These are phyloP conservation scores for Neotoxoptera formosana DNA, from an alignment of 1,140 invertebrate species.

Conservation along the genomic window DNA sequence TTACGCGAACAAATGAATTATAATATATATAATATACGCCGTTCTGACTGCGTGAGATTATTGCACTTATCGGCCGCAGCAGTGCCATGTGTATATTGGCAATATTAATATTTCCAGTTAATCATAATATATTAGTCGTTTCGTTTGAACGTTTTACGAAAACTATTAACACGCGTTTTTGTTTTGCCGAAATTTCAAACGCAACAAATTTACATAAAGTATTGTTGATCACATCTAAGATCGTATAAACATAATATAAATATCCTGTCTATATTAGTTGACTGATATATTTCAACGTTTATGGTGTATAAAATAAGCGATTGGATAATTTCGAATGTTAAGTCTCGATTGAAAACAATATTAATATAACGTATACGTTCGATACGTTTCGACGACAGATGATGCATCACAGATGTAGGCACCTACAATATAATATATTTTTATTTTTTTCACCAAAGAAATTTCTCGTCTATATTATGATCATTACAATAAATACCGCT, in stretches of 20 bases:
- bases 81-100: background rate
- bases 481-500: background rate
- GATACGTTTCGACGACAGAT: background rate
- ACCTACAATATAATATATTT: background rate
- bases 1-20: background rate
- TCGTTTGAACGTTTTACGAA: background rate
- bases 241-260: background rate
- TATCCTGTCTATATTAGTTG: background rate
- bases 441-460: background rate
- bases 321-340: background rate
- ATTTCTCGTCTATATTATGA: background rate
- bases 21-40: background rate
- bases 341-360: background rate
- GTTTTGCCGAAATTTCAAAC: background rate
- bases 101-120: background rate
- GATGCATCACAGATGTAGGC: background rate
- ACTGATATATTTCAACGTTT: background rate
- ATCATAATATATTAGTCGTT: background rate
- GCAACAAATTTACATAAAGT: background rate
- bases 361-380: background rate
- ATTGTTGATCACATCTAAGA: background rate
- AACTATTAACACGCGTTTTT: background rate
- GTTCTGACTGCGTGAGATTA: background rate
- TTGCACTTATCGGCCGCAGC: background rate
- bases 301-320: background rate